Base-by-base conservation (phyloP, 2,113 vertebrate genomes). In the Cebidichthys violaceus region DNA sequence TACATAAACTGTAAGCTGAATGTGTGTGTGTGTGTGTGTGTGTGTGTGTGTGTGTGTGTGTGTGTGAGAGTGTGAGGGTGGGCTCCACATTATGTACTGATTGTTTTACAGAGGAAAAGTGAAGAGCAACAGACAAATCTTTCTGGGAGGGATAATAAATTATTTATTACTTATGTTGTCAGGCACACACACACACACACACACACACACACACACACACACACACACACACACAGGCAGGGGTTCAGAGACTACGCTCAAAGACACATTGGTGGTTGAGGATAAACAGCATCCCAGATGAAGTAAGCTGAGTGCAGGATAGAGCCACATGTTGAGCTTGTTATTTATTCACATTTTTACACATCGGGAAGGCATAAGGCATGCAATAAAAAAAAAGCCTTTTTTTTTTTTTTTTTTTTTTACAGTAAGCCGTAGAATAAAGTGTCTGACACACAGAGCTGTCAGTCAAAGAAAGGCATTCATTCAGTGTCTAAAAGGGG, bases 131-230 rank as follows among this genome's bases (percentile, higher is more conserved):
- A 72, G 73, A 76, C 61, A 79, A 76, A 77, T 68, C 71, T 66
- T 82, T 55, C 71, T 77, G 50, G 68, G 61, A 82, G 67, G 54
- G 11, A 37, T 64, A 22, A 84, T 86, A 70, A 59, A 87, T 83
- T 67, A 90, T 85, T 77, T 17, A 88, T 86, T 60, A 55, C 33
- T 52, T 39, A 47, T 83, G 33, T n/a, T 45, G n/a, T 35, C 17
- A 9, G 4, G 7, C 61, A 60, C 33, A 35, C 20, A 20, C n/a
- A 29, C 39, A 35, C 33, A 54, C 33, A 39, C 27, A 43, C 11
- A 33, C 18, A 4, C 20, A 61, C 20, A 39, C 47, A 54, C 47
- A 18, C 54, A 69, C 54, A 77, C 39, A 69, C 57, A 39, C 43
- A 39, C n/a, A 61, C 31, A 39, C 47, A 54, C 47, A 37, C 35